Conservation (phyloP, 2,797 vertebrate species). For the Melanogrammus aeglefinus region DNA sequence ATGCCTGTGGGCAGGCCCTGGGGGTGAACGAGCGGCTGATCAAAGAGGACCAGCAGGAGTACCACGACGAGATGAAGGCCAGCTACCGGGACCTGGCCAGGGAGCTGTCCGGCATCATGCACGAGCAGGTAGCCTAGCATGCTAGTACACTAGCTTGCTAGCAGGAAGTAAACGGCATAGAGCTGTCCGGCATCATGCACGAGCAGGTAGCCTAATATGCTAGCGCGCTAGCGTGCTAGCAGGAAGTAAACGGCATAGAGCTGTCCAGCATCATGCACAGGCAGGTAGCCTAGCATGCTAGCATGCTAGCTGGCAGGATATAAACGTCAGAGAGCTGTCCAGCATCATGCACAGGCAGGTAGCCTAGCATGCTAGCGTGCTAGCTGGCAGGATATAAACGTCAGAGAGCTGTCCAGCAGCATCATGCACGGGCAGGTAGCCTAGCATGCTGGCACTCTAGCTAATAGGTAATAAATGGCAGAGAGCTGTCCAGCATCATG, state of each 20-base stretch:
- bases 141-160: neutral
- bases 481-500: neutral
- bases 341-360: slow-evolving; percentile 89
- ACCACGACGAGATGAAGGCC: slow-evolving; percentile 97
- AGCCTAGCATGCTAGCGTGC: too few relatives aligned
- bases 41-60: slow-evolving; percentile 95
- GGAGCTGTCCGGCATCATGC: slow-evolving; percentile 94
- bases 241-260: slow-evolving; percentile 62
- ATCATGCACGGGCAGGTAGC: neutral
- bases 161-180: neutral
- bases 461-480: neutral
- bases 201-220: slow-evolving; percentile 66
- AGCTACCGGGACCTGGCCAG: slow-evolving; percentile 90
- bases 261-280: slow-evolving; percentile 95
- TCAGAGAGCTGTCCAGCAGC: neutral
- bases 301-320: neutral
- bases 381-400: neutral
- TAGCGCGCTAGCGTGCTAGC: neutral
- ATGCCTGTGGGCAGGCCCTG: slow-evolving; percentile 89
- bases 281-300: slow-evolving; percentile 69
- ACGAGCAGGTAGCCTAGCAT: slow-evolving; percentile 78
- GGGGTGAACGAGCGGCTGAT: slow-evolving; percentile 89
- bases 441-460: neutral
- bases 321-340: slow-evolving; percentile 64
- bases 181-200: slow-evolving; percentile 89